Conservation (phyloP, 2,113 vertebrate genomes). For the Crotalus horridus region DNA sequence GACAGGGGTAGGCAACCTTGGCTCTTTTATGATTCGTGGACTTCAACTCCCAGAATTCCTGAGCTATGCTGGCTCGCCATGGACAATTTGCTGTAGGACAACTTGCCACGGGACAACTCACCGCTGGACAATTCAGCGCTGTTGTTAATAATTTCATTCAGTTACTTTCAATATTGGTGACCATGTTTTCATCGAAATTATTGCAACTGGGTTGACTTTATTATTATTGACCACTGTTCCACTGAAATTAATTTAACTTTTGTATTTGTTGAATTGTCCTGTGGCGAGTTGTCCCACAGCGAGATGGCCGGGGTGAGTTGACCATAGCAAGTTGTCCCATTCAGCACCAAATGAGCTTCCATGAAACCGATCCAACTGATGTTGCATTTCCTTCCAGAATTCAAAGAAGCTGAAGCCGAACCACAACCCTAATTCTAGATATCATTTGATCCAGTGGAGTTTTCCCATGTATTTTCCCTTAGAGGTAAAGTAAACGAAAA, state of each 20-base stretch:
- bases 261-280: neutral
- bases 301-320: no score
- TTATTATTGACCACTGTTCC: neutral
- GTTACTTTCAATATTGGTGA: neutral
- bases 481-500: neutral
- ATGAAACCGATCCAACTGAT: neutral
- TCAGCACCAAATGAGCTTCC: neutral
- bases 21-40: no score
- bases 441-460: neutral
- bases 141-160: neutral
- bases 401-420: neutral
- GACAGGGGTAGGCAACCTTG: no score
- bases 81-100: neutral
- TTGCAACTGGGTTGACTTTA: neutral
- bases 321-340: no score
- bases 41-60: no score
- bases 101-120: neutral
- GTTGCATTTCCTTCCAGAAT: neutral
- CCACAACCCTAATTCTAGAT: neutral
- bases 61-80: no score
- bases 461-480: neutral
- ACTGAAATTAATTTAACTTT: neutral
- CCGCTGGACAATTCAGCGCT: no score
- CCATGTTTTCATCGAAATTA: neutral
- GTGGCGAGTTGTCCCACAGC: no score